Evolutionary conservation across 1,140 invertebrate genomes (phyloP).

Genomic region (Drosophila bocqueti): DNA sequence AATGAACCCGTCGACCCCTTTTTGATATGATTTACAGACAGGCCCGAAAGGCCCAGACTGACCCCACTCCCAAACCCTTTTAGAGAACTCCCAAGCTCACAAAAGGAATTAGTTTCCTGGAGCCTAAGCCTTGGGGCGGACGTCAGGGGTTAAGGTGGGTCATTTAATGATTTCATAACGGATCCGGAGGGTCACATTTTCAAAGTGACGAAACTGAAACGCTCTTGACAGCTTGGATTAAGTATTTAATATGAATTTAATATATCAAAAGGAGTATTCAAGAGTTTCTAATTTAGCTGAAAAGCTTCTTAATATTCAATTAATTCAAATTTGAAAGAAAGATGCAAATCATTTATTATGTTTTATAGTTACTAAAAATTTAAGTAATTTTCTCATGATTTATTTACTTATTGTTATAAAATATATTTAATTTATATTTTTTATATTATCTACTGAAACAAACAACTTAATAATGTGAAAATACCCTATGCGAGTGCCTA

Average conservation of each 20-base stretch:
- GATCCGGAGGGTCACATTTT: constrained; percentile 1
- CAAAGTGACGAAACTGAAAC: constrained; percentile 14
- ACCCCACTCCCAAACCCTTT: constrained; percentile 30
- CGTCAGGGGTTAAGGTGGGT: constrained; percentile 29
- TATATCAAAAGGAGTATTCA: neutral
- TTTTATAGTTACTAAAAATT: neutral
- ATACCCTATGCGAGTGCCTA: neutral
- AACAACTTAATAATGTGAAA: neutral
- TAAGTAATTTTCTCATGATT: neutral
- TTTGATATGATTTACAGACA: constrained; percentile 67
- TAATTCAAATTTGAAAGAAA: neutral
- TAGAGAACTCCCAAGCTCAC: constrained; percentile 7
- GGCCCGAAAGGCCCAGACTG: constrained; percentile 39
- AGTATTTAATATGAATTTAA: constrained; percentile 2
- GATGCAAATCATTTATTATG: neutral
- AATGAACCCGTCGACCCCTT: constrained; percentile 45
- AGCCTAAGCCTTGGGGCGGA: constrained; percentile 29
- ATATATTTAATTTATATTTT: neutral
- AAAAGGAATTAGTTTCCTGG: constrained; percentile 31
- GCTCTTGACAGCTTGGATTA: constrained; percentile 7
- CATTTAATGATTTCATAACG: constrained; percentile 69
- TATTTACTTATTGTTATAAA: neutral
- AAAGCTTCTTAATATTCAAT: neutral
- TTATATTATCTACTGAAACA: neutral
- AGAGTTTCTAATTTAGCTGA: neutral